Base-by-base conservation (phyloP, 2,888 invertebrate species). In the Mythimna impura region DNA sequence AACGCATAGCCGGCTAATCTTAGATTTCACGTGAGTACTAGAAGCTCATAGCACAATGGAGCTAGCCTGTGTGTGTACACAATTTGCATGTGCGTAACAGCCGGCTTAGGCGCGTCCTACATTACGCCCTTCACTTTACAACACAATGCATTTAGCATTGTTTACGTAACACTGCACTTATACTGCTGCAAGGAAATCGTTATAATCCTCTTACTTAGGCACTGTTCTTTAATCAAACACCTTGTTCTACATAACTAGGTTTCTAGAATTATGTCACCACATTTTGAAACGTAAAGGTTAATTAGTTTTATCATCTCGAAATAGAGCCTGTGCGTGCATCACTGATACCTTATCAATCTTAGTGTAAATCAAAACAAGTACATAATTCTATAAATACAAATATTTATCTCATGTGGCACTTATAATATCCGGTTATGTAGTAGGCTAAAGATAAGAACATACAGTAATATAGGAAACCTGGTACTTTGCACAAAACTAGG, bases 101-200 rank as follows among this genome's bases (percentile, higher is more conserved):
- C 17, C 80, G 68, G 71, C 81, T 84, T 84, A 87, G 81, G 82
- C 81, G 84, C 84, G 89, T 85, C 88, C 90, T 87, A 90, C 87
- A 89, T 89, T 84, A 84, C 85, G 83, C 89, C 89, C 89, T 89
- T 88, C 87, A 85, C 87, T 87, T 84, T 81, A 86, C 87, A 87
- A 87, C 85, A 86, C 79, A 88, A 83, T 88, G 88, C 86, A 86
- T 82, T 85, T 80, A 78, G 78, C 79, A 77, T 83, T 86, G 83
- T 86, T 86, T 86, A 87, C 81, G 84, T 85, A 87, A 86, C 80
- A 67, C 76, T 83, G 85, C 87, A 87, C 83, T 84, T 88, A 82
- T 86, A 80, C 66, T 71, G 86, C 84, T 89, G 85, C 85, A 66
- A 75, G 83, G 71, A 82, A 87, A 84, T 83, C 80, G 70, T 78